Base-by-base conservation (phyloP, 2,113 vertebrate genomes). In the Tragelaphus imberbis region DNA sequence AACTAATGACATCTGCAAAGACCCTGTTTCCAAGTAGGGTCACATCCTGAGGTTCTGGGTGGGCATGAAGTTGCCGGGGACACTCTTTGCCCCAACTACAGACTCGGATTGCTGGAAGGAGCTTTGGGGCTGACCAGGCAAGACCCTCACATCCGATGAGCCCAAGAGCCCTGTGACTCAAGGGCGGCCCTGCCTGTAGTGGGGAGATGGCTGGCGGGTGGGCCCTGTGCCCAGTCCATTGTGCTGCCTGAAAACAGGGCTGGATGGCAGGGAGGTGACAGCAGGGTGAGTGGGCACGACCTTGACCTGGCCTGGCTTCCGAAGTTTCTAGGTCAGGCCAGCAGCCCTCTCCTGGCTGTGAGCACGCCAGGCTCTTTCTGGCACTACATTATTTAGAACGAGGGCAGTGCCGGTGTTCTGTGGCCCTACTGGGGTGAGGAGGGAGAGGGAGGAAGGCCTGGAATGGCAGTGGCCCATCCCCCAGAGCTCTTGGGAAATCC, bases 311-410 rank as follows among this genome's bases (percentile, higher is more conserved):
- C 56, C 33, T 7, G 58, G 16, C n/a, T n/a, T 21, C 25, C 0
- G 7, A 6, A 10, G 40, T 65, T 21, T 93, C 90, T 89, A 30
- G 93, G 94, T 95, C 94, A 87, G 71, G 84, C 90, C 14, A 33
- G 61, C 56, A 82, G 87, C 96, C 90, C 81, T 75, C 80, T 55
- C 49, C 3, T 1, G 55, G 25, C 79, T 27, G 5, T 15, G 79
- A 10, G 2, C 94, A 8, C 5, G 0, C 86, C 77, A 47, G 51
- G 71, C 63, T 84, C 81, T 33, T 12, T n/a, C 82, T 15, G 12
- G 63, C 36, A 0, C 81, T 53, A 51, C 61, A 27, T 97, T 95
- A 90, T 96, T 97, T 89, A 95, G 30, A 28, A 25, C 0, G 4
- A 30, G 49, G 61, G 61, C 28, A 0, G 68, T 23, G 49, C 44